phyloP scores from a whole-genome alignment of 1,140 invertebrate species.

The Lasioglossum albipes region DNA sequence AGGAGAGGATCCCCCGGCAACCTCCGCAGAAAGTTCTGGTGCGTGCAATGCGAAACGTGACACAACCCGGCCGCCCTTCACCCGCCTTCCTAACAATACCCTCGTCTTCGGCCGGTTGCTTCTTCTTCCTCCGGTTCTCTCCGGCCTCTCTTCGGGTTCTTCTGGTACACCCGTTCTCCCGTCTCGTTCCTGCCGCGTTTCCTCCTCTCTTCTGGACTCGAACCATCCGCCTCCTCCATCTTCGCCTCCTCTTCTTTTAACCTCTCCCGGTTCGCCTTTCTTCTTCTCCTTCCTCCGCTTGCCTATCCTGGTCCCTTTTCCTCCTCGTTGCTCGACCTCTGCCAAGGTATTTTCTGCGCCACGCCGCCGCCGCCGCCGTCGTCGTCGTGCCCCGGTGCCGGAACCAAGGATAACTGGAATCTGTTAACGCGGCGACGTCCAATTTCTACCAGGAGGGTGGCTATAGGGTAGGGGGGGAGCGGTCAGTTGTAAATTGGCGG shows the following conservation, averaged over 20 bases:
- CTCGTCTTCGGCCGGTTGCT: conserved; percentile 56
- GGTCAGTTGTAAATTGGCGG: conserved; percentile 53
- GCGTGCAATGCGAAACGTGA: conserved; percentile 78
- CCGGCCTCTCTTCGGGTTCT: too few relatives aligned
- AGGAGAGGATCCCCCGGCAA: conserved; percentile 59
- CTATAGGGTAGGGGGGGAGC: background rate
- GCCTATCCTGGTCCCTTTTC: conserved; percentile 45
- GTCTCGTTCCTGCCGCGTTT: background rate
- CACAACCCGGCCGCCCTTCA: conserved; percentile 69
- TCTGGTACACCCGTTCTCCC: background rate
- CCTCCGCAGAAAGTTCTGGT: conserved; percentile 68
- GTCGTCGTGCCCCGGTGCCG: background rate
- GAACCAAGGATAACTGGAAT: conserved; percentile 55
- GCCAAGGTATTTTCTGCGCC: conserved; percentile 26
- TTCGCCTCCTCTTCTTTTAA: conserved; percentile 19
- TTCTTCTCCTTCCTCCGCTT: conserved; percentile 35
- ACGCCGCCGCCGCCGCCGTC: background rate
- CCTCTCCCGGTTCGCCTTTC: conserved; percentile 14
- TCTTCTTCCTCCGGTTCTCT: conserved; percentile 28
- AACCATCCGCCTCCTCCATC: background rate
- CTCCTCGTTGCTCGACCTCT: conserved; percentile 14
- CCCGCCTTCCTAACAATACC: conserved; percentile 71
- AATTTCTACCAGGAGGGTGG: conserved; percentile 29
- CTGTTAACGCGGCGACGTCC: conserved; percentile 57
- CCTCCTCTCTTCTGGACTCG: too few relatives aligned